phyloP scores from a whole-genome alignment of 2,797 vertebrate species.

The Syndactyla subalaris region DNA sequence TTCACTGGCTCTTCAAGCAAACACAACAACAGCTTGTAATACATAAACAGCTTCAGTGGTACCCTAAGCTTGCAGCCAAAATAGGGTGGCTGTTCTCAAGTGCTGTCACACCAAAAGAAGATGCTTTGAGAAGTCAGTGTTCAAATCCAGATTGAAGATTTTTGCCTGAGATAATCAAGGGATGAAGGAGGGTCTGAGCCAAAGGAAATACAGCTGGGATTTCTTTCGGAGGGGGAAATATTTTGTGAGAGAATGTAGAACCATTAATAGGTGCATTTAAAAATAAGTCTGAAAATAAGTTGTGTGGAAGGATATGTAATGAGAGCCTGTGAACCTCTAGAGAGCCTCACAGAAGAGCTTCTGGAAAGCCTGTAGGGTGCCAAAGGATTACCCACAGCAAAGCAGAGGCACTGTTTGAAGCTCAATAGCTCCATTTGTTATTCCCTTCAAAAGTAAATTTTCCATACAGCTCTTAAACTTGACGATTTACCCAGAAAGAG shows the following conservation, averaged over 20 bases:
- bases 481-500: background rate
- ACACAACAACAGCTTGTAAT: background rate
- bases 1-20: background rate
- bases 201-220: background rate
- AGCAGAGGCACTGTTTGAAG: background rate
- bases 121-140: background rate
- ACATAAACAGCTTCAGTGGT: background rate
- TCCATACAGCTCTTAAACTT: background rate
- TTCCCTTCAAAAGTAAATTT: background rate
- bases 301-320: background rate
- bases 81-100: background rate
- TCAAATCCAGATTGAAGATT: background rate
- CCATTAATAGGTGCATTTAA: slow-evolving; percentile 18
- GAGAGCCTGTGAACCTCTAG: background rate
- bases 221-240: background rate
- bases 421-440: background rate
- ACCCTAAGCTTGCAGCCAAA: background rate
- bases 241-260: background rate
- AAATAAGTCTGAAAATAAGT: slow-evolving; percentile 3
- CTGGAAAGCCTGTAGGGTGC: background rate
- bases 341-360: background rate
- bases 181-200: background rate
- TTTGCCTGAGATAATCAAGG: background rate
- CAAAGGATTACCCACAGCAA: background rate
- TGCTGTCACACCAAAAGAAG: background rate